Conservation (phyloP, 2,113 vertebrate genomes). For the Alces alces region DNA sequence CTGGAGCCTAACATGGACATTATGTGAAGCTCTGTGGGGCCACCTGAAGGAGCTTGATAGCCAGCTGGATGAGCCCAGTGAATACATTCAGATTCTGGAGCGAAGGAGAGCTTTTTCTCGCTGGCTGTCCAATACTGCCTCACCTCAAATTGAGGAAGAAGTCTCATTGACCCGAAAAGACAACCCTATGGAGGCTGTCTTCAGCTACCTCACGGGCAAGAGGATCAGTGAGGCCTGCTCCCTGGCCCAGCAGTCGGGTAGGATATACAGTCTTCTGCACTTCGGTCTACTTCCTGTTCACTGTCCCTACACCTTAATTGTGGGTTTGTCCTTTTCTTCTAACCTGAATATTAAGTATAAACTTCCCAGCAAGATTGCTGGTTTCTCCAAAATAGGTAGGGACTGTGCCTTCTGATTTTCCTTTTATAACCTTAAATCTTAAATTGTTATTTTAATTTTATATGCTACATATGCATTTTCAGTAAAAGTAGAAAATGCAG, state of each 20-base stretch:
- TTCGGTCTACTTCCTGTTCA: background rate
- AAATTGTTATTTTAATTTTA: background rate
- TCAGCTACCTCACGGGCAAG: constrained; percentile 93
- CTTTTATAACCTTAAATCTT: constrained; percentile 1
- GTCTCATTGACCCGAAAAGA: constrained; percentile 77
- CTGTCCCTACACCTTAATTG: background rate
- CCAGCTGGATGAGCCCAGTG: constrained; percentile 74
- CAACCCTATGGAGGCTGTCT: constrained; percentile 86
- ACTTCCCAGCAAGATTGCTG: background rate
- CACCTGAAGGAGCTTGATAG: constrained; percentile 80
- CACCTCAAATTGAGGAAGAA: constrained; percentile 86
- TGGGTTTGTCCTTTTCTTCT: background rate
- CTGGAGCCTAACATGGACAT: constrained; percentile 92
- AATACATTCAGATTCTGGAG: constrained; percentile 86
- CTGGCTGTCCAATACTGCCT: constrained; percentile 87
- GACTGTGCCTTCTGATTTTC: background rate
- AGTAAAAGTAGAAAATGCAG: background rate
- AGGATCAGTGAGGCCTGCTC: constrained; percentile 91
- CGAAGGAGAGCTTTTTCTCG: constrained; percentile 89
- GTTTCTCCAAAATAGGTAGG: background rate
- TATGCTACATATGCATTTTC: background rate
- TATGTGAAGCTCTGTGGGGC: constrained; percentile 94
- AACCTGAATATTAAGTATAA: background rate
- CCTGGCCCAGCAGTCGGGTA: constrained; percentile 91
- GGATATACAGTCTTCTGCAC: background rate